A percentile compares a stretch with the other conserved stretches of the same genome.
Evolutionary conservation across 1,140 invertebrate genomes (phyloP).

Genomic region (Zaprionus africanus): DNA sequence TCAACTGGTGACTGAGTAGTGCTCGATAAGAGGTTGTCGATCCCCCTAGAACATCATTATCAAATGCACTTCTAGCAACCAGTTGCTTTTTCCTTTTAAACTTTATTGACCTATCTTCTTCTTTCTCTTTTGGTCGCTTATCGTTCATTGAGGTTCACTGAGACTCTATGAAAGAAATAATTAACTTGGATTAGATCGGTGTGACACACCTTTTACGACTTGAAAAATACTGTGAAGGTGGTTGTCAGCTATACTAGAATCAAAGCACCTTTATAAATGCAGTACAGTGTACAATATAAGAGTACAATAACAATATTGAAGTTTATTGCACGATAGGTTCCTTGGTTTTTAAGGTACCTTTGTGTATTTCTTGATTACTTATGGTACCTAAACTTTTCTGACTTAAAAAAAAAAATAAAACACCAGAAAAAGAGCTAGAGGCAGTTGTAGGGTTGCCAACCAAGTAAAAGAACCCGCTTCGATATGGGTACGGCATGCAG

Average conservation of each 20-base stretch:
- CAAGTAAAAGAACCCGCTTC: too few species aligned
- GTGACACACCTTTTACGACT: not conserved
- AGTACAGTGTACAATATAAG: too few species aligned
- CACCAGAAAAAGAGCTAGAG: not conserved
- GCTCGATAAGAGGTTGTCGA: slow-evolving; percentile 41
- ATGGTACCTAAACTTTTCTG: too few species aligned
- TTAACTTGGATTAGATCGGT: not conserved
- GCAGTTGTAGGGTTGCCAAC: not conserved
- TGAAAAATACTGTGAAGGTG: not conserved
- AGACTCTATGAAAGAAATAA: not conserved
- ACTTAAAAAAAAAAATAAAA: too few species aligned
- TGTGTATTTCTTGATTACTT: not conserved
- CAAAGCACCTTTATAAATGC: not conserved
- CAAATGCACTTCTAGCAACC: slow-evolving; percentile 17
- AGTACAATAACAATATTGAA: too few species aligned
- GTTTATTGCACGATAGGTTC: too few species aligned
- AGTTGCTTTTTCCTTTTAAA: slow-evolving; percentile 9
- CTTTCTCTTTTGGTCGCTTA: not conserved
- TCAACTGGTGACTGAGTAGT: slow-evolving; percentile 21
- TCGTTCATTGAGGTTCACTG: slow-evolving; percentile 4
- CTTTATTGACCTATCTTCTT: slow-evolving; percentile 33
- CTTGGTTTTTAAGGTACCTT: too few species aligned
- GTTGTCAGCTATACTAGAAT: too few species aligned
- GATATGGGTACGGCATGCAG: not conserved
- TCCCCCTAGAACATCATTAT: slow-evolving; percentile 35